Evolutionary conservation across 2,797 vertebrate genomes (phyloP), one percentile per base, ranked within the genome.

Genomic region (Periophthalmus magnuspinnatus): DNA sequence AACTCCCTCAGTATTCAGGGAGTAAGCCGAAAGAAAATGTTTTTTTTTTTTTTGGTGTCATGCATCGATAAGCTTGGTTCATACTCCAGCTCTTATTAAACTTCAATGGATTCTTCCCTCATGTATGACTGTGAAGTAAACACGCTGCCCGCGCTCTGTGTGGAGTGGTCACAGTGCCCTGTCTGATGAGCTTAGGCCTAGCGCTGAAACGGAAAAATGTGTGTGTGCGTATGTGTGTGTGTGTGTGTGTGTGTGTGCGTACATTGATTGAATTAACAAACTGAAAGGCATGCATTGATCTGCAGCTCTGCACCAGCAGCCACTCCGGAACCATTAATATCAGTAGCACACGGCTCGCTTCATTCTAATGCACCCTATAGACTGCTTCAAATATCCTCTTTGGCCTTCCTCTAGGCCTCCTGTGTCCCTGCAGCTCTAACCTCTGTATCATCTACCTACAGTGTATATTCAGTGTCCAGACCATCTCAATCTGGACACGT

Each of bases 261-360:
- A 48, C 75, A 76, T 60, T 75, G 76, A 86, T 81, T 70, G 74
- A 65, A 84, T 84, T 81, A 85, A 81, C 72, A 83, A 79, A 66
- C n/a, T 1, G 71, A 34, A 10, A 80, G 79, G 58, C 58, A 60
- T 9, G 38, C 72, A 82, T 83, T 28, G 78, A 85, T 72, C 22
- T 67, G 69, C 50, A 16, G 71, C 52, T 54, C 61, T 63, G 72
- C 66, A 10, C 47, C 60, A 67, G 60, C 69, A 55, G 65, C 65
- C 67, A 62, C 75, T 77, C 67, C 55, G 64, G 56, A 45, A 73
- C 74, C 84, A 75, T 80, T 82, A 79, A 79, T 70, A 74, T 77
- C 73, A 69, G 68, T 75, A 54, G 33, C 58, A 48, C 60, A 62
- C 10, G 33, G 55, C 57, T n/a, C 33, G 11, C 60, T 14, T 45